Evolutionary conservation across 2,888 invertebrate species (phyloP).

Genomic region (Eudemis profundana): DNA sequence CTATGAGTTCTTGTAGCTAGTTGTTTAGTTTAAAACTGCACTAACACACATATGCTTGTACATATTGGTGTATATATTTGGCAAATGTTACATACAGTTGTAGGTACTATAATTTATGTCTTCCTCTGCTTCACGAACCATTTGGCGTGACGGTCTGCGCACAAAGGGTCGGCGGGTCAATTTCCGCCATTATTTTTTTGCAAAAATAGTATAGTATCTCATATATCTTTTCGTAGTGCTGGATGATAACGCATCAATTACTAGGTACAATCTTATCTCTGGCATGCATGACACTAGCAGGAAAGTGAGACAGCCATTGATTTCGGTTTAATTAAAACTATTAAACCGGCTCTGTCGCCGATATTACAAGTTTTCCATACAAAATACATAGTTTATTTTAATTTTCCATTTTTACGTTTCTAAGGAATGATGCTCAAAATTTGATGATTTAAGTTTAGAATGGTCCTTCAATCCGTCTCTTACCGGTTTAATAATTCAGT

Average conservation of each 20-base stretch:
- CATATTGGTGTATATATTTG: constrained; percentile 6
- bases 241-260: background rate
- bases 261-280: background rate
- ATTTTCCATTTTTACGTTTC: too few species aligned
- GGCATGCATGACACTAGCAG: background rate
- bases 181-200: constrained; percentile 41
- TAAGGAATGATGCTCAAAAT: too few species aligned
- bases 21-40: background rate
- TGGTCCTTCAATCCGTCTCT: too few species aligned
- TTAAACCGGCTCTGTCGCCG: too few species aligned
- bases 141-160: constrained; percentile 37
- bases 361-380: too few species aligned
- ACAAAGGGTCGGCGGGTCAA: constrained; percentile 39
- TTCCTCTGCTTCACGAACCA: constrained; percentile 42
- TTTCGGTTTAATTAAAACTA: too few species aligned
- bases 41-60: background rate
- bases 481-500: too few species aligned
- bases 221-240: background rate
- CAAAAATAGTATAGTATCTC: constrained; percentile 11
- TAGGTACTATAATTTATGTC: constrained; percentile 39
- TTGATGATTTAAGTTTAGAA: too few species aligned
- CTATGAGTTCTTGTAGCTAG: too few species aligned
- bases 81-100: constrained; percentile 25
- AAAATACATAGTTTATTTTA: too few species aligned
- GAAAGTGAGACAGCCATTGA: background rate